Conservation (phyloP, 1,140 invertebrate species). For the Lepidotrigona ventralis region DNA sequence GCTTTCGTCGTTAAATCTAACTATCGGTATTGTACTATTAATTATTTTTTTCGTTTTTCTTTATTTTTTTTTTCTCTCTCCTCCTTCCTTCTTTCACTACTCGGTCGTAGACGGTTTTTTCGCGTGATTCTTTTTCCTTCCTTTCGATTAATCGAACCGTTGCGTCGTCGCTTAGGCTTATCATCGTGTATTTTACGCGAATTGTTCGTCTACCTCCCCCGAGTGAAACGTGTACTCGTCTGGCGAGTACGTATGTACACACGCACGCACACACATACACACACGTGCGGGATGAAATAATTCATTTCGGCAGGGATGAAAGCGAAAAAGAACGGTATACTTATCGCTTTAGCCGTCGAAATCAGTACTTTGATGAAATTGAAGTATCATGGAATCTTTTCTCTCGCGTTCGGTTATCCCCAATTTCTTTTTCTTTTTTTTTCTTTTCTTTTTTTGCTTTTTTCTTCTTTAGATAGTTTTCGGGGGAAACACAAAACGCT, state of each 20-base stretch:
- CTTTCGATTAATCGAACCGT: slow-evolving; percentile 48
- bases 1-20: slow-evolving; percentile 10
- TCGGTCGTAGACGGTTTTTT: slow-evolving; percentile 8
- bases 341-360: not conserved
- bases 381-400: not conserved
- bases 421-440: not conserved
- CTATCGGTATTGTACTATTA: slow-evolving; percentile 42
- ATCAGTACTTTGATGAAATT: not conserved
- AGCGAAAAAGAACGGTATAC: not conserved
- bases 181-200: slow-evolving; percentile 6
- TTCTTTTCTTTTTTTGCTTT: not conserved
- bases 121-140: slow-evolving; percentile 11
- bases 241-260: slow-evolving; percentile 9
- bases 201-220: slow-evolving; percentile 16
- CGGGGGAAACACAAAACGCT: not conserved
- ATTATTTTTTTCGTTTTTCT: slow-evolving; percentile 6
- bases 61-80: not conserved
- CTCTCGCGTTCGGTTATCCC: not conserved
- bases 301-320: slow-evolving; percentile 17
- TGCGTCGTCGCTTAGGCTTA: slow-evolving; percentile 50
- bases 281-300: slow-evolving; percentile 14
- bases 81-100: slow-evolving; percentile 34
- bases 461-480: not conserved
- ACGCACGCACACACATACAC: not conserved
- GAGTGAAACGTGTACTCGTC: slow-evolving; percentile 20